phyloP scores from a whole-genome alignment of 2,888 invertebrate species.

The Bibio marci region DNA sequence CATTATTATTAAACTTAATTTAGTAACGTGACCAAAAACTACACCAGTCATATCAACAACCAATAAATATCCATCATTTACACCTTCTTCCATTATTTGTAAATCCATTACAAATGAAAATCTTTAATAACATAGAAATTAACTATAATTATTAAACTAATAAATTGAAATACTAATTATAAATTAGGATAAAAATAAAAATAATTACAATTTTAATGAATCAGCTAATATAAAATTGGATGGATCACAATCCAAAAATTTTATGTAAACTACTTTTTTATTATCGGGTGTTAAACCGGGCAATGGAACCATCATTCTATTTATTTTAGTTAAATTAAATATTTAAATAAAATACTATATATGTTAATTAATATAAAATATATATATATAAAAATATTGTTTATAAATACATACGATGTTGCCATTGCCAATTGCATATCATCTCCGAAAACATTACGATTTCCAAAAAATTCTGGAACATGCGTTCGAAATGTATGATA shows the following conservation, averaged over 20 bases:
- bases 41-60: slow-evolving; percentile 44
- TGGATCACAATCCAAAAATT: slow-evolving; percentile 38
- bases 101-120: slow-evolving; percentile 41
- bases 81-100: slow-evolving; percentile 38
- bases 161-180: too few relatives aligned
- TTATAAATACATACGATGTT: slow-evolving; percentile 31
- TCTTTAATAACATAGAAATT: slow-evolving; percentile 14
- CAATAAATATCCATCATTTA: slow-evolving; percentile 42
- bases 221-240: slow-evolving; percentile 38
- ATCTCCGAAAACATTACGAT: slow-evolving; percentile 34
- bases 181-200: too few relatives aligned
- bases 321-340: too few relatives aligned
- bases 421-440: slow-evolving; percentile 31
- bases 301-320: slow-evolving; percentile 30
- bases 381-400: too few relatives aligned
- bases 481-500: slow-evolving; percentile 48
- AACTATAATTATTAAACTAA: background rate
- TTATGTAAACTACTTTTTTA: slow-evolving; percentile 35
- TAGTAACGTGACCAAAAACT: slow-evolving; percentile 42
- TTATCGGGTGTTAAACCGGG: slow-evolving; percentile 35
- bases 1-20: slow-evolving; percentile 41
- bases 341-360: too few relatives aligned
- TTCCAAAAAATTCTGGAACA: slow-evolving; percentile 44
- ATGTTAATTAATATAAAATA: too few relatives aligned
- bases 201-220: slow-evolving; percentile 31